Evolutionary conservation across 2,113 vertebrate species (phyloP).

Genomic region (Urocitellus parryii): DNA sequence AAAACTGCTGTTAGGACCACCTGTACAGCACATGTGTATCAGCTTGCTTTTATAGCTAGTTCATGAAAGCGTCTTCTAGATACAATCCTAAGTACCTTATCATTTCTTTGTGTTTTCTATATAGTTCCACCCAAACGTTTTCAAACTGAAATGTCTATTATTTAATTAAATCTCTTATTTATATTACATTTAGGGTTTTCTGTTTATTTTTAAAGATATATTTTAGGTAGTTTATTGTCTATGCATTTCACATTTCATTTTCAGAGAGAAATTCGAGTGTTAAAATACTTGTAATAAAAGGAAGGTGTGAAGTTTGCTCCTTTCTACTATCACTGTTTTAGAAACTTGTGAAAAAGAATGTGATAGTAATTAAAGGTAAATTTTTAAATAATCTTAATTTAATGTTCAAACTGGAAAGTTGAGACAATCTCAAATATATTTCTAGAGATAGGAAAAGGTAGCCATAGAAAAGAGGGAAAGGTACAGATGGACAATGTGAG

Average conservation of each 20-base stretch:
- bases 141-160: constrained; percentile 31
- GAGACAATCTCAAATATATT: background rate
- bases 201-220: background rate
- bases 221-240: background rate
- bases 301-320: background rate
- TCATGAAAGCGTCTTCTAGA: background rate
- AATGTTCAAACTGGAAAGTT: background rate
- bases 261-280: background rate
- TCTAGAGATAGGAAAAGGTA: background rate
- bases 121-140: background rate
- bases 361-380: background rate
- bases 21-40: background rate
- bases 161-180: constrained; percentile 3
- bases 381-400: constrained; percentile 52
- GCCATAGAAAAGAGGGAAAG: background rate
- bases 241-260: background rate
- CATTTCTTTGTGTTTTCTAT: background rate
- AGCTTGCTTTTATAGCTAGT: background rate
- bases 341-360: constrained; percentile 48
- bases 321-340: background rate
- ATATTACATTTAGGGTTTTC: background rate
- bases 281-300: constrained; percentile 46
- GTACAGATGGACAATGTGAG: background rate
- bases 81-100: background rate
- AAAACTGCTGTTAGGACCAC: background rate